Percentiles rank a stretch among this genome's conserved stretches.
phyloP scores from a whole-genome alignment of 2,113 vertebrate genomes.

The Phrynocephalus versicolor region DNA sequence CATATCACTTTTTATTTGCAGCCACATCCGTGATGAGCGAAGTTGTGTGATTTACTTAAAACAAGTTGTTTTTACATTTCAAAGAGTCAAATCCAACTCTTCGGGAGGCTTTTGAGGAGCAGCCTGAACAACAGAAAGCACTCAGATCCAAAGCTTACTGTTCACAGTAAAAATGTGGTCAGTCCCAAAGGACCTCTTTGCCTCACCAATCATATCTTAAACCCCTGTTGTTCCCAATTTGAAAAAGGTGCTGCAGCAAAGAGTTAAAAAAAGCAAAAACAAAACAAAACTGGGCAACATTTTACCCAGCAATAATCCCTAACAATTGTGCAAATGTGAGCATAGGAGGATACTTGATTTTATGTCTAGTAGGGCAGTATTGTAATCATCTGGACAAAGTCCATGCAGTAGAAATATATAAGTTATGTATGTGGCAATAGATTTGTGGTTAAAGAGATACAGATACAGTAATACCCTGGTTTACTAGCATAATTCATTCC shows the following conservation, averaged over 20 bases:
- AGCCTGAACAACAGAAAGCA: neutral
- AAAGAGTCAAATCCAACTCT: neutral
- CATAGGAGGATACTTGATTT: slow-evolving; percentile 12
- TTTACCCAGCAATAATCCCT: neutral
- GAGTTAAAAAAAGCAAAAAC: neutral
- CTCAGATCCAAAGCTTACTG: neutral
- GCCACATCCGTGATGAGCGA: neutral
- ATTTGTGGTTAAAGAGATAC: neutral
- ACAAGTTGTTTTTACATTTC: slow-evolving; percentile 8
- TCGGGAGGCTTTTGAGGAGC: neutral
- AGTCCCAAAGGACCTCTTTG: slow-evolving; percentile 1
- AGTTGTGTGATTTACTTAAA: neutral
- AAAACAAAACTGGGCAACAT: neutral
- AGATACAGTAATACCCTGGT: too few relatives aligned
- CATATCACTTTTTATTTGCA: neutral
- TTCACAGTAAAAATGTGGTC: neutral
- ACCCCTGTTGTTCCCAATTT: neutral
- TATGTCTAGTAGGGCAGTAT: neutral
- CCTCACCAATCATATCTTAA: slow-evolving; percentile 6
- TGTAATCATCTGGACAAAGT: neutral
- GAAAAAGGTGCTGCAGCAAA: slow-evolving; percentile 14
- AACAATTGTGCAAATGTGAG: neutral
- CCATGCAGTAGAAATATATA: neutral
- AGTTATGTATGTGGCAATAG: neutral
- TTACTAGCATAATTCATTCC: too few relatives aligned